Evolutionary conservation across 2,888 invertebrate species (phyloP).

Genomic region (Ormyrus nitidulus): DNA sequence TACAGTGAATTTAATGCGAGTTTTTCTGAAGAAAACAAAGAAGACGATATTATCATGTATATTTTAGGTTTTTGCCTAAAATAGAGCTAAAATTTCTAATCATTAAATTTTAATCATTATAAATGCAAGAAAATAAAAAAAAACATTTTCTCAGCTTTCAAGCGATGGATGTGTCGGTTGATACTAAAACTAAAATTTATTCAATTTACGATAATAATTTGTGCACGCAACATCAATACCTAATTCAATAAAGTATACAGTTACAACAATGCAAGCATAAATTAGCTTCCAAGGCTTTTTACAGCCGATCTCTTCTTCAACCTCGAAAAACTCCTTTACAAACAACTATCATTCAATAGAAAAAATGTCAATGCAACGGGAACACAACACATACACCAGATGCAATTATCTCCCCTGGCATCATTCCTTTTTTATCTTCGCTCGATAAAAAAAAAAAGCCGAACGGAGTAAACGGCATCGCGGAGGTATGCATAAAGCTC

Average conservation of each 20-base stretch:
- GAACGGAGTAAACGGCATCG: not conserved
- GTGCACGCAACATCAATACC: not conserved
- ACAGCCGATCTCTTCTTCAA: not conserved
- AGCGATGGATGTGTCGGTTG: too few relatives aligned
- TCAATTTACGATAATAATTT: not conserved
- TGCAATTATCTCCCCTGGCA: not conserved
- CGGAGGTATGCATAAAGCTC: not conserved
- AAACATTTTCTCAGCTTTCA: too few relatives aligned
- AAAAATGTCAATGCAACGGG: not conserved
- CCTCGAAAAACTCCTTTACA: not conserved
- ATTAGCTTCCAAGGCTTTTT: constrained; percentile 16
- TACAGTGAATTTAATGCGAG: too few relatives aligned
- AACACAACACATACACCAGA: not conserved
- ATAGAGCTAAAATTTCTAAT: too few relatives aligned
- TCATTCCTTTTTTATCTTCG: constrained; percentile 12
- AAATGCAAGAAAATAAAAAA: too few relatives aligned
- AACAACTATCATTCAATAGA: not conserved
- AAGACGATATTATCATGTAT: too few relatives aligned
- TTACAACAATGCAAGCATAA: constrained; percentile 20
- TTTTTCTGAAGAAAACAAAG: too few relatives aligned
- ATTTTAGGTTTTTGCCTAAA: too few relatives aligned
- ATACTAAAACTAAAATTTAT: too few relatives aligned
- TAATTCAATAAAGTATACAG: not conserved
- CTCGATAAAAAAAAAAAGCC: constrained; percentile 12
- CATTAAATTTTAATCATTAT: too few relatives aligned